Evolutionary conservation across 2,888 invertebrate species (phyloP).

Genomic region (Troides helena): DNA sequence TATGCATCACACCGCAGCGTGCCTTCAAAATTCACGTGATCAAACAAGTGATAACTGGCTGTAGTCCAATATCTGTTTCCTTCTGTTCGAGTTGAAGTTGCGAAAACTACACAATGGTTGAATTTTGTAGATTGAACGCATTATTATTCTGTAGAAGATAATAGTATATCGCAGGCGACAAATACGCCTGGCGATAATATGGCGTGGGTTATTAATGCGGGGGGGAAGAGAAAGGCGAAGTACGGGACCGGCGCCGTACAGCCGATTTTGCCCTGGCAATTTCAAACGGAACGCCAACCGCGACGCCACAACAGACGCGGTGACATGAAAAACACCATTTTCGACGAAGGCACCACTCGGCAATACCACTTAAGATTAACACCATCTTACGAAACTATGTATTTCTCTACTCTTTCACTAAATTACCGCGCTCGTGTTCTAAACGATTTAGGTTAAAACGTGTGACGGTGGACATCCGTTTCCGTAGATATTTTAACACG

Average conservation of each 20-base stretch:
- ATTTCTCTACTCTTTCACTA: neutral
- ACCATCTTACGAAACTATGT: neutral
- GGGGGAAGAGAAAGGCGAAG: slow-evolving; percentile 55
- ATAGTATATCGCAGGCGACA: slow-evolving; percentile 64
- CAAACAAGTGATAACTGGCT: slow-evolving; percentile 57
- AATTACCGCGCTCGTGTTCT: neutral
- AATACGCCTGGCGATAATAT: slow-evolving; percentile 69
- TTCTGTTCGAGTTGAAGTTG: slow-evolving; percentile 37
- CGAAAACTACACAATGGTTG: slow-evolving; percentile 22
- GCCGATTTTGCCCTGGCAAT: slow-evolving; percentile 65
- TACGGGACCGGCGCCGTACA: slow-evolving; percentile 63
- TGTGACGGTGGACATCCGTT: slow-evolving; percentile 41
- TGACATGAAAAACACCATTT: slow-evolving; percentile 40
- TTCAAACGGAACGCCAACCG: slow-evolving; percentile 66
- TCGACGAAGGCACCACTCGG: neutral
- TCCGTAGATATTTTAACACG: slow-evolving; percentile 30
- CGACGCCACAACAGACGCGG: slow-evolving; percentile 58
- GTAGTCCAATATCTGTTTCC: slow-evolving; percentile 54
- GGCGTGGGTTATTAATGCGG: slow-evolving; percentile 69
- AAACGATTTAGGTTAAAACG: slow-evolving; percentile 49
- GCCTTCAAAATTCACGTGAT: slow-evolving; percentile 44
- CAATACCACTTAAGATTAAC: neutral
- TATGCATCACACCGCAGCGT: slow-evolving; percentile 1
- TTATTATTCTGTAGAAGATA: slow-evolving; percentile 50
- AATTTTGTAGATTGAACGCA: slow-evolving; percentile 11